These are phyloP conservation scores for Crepidodera aurea DNA, from an alignment of 2,888 invertebrate species.

Conservation along the genomic window DNA sequence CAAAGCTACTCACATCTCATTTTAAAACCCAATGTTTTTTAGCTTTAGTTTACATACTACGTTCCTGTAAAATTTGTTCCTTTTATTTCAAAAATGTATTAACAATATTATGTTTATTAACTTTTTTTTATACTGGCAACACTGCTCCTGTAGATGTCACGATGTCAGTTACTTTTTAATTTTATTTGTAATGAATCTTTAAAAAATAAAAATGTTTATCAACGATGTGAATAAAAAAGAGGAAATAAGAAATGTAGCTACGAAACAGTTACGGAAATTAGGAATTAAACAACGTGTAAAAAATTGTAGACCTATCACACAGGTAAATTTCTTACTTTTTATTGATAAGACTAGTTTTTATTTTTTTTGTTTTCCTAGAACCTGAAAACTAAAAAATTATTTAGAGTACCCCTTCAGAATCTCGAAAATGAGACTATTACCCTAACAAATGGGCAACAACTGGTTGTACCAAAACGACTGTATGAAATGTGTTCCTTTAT, in stretches of 20 bases:
- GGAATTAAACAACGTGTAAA: conserved; percentile 77
- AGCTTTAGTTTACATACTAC: too few species aligned
- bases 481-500: conserved; percentile 76
- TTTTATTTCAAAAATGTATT: too few species aligned
- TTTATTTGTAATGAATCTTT: not conserved
- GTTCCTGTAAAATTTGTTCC: too few species aligned
- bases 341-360: conserved; percentile 12
- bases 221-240: conserved; percentile 66
- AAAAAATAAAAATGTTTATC: conserved; percentile 63
- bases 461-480: conserved; percentile 77
- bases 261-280: conserved; percentile 72
- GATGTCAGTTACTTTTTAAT: conserved; percentile 8
- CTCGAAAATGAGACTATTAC: conserved; percentile 67
- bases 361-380: conserved; percentile 46
- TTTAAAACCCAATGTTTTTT: too few species aligned
- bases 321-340: conserved; percentile 47
- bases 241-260: conserved; percentile 66
- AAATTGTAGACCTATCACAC: conserved; percentile 67
- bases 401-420: conserved; percentile 64
- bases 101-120: too few species aligned
- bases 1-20: too few species aligned
- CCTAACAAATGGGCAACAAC: conserved; percentile 73
- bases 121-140: too few species aligned
- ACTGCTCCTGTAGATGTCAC: too few species aligned
- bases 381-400: conserved; percentile 60